Conservation (phyloP, 2,113 vertebrate species). For the Sula dactylatra region DNA sequence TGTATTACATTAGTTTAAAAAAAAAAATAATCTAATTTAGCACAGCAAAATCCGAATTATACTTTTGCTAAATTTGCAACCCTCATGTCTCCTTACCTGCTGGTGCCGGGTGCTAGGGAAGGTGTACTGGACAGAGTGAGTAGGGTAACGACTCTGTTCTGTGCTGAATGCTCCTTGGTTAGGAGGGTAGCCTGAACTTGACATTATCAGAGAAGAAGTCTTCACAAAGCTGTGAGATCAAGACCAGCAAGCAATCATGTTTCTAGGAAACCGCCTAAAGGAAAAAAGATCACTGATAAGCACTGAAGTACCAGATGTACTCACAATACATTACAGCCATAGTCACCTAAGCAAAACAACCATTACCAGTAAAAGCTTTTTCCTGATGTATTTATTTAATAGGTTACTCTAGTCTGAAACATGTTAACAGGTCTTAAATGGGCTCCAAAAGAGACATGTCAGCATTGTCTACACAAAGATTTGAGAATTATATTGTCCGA, state of each 20-base stretch:
- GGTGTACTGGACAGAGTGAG: constrained; percentile 93
- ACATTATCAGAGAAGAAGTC: constrained; percentile 86
- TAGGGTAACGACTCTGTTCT: constrained; percentile 91
- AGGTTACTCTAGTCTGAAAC: constrained; percentile 48
- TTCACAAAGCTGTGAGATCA: constrained; percentile 80
- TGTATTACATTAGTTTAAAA: neutral
- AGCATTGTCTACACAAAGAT: constrained; percentile 46
- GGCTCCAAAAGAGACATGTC: constrained; percentile 43
- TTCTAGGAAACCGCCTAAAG: constrained; percentile 85
- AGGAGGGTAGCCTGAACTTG: constrained; percentile 95
- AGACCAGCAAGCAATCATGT: constrained; percentile 80
- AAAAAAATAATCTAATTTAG: neutral
- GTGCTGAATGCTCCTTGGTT: constrained; percentile 96
- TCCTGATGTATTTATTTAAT: constrained; percentile 68
- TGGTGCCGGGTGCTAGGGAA: constrained; percentile 88
- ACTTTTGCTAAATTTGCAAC: neutral
- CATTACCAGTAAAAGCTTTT: constrained; percentile 67
- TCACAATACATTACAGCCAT: constrained; percentile 67
- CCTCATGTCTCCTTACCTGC: constrained; percentile 77
- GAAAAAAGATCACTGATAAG: constrained; percentile 67
- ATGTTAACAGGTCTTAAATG: constrained; percentile 47
- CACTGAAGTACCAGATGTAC: constrained; percentile 55
- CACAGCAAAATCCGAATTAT: fast-evolving
- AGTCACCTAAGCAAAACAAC: constrained; percentile 66
- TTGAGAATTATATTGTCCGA: constrained; percentile 9